phyloP scores from a whole-genome alignment of 2,797 vertebrate genomes.

The Synanceia verrucosa region DNA sequence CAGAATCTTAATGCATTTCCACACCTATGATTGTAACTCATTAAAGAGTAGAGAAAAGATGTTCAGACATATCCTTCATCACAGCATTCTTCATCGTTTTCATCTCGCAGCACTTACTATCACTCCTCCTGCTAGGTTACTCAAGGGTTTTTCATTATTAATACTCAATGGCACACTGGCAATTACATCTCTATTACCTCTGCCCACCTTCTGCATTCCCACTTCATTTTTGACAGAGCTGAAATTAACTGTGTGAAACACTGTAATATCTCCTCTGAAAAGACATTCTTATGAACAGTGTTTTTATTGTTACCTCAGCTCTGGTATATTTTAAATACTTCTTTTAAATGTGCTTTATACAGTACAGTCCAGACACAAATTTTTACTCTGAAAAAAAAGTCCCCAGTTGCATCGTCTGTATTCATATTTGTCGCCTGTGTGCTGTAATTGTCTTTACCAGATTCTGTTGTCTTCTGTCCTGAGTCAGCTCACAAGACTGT shows the following conservation, averaged over 20 bases:
- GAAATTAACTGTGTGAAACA: not conserved
- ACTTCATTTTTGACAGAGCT: not conserved
- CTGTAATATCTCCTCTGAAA: not conserved
- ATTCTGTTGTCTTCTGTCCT: not conserved
- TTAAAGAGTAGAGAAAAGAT: not conserved
- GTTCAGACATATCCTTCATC: not conserved
- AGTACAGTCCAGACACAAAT: not conserved
- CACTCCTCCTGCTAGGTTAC: not conserved
- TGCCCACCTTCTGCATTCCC: conserved; percentile 6
- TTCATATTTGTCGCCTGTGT: not conserved
- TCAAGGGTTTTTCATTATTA: conserved; percentile 23
- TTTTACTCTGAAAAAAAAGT: not conserved
- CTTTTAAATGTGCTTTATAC: too few relatives aligned
- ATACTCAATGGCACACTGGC: conserved; percentile 35
- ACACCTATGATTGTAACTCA: too few relatives aligned
- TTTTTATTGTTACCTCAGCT: not conserved
- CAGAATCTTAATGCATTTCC: too few relatives aligned
- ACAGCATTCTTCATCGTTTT: not conserved
- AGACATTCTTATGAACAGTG: not conserved
- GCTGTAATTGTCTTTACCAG: not conserved
- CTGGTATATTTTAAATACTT: not conserved
- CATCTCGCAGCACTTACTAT: not conserved
- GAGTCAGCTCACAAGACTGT: not conserved
- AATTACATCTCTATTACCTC: conserved; percentile 40
- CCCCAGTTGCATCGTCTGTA: not conserved